Percentiles rank a stretch among this genome's conserved stretches.
Conservation (phyloP, 1,140 invertebrate genomes). For the Trissolcus basalis region DNA sequence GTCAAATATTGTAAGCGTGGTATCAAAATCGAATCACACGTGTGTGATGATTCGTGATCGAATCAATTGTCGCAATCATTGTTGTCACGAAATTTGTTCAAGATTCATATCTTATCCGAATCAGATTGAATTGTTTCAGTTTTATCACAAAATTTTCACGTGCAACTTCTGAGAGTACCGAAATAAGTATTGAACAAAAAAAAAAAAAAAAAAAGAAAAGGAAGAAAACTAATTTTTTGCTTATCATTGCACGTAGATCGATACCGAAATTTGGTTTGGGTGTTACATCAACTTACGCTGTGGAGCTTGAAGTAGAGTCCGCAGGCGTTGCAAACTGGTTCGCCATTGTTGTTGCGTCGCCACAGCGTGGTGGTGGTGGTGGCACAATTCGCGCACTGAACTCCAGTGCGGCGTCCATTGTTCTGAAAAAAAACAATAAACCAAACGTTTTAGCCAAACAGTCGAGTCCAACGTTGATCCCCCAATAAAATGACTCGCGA, state of each 20-base stretch:
- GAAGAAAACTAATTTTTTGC: too few species aligned
- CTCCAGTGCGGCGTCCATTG: conserved; percentile 84
- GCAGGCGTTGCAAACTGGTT: conserved; percentile 94
- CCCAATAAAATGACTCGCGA: conserved; percentile 39
- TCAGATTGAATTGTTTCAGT: too few species aligned
- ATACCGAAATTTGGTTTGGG: too few species aligned
- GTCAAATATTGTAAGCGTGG: conserved; percentile 22
- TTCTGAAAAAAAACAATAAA: conserved; percentile 73
- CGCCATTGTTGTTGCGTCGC: conserved; percentile 91
- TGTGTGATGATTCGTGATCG: conserved; percentile 7
- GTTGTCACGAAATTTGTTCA: too few species aligned
- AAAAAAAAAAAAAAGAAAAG: too few species aligned
- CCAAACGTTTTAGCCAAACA: conserved; percentile 16
- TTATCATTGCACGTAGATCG: too few species aligned
- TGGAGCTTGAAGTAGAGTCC: conserved; percentile 94
- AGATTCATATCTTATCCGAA: too few species aligned
- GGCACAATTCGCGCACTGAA: conserved; percentile 91
- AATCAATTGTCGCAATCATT: conserved; percentile 5
- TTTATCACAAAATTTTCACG: too few species aligned
- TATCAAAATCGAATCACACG: conserved; percentile 22
- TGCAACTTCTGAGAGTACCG: too few species aligned
- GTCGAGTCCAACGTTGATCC: conserved; percentile 23
- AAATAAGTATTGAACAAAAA: too few species aligned
- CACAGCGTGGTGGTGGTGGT: conserved; percentile 91
- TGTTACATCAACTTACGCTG: conserved; percentile 79